Base-by-base conservation (phyloP, 1,140 invertebrate genomes). In the Leptinotarsa texana region DNA sequence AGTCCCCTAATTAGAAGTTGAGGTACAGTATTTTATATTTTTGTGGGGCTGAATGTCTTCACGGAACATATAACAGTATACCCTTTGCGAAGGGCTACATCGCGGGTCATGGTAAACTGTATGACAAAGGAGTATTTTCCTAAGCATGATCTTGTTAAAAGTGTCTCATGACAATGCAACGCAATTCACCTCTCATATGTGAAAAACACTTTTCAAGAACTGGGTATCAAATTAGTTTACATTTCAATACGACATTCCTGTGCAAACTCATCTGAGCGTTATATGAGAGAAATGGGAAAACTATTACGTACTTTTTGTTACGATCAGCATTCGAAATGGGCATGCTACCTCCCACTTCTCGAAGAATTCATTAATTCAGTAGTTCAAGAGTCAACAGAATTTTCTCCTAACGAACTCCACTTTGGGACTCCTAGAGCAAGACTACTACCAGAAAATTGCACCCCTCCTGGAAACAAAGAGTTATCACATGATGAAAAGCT, bases 351-450 rank as follows among this genome's bases (percentile, higher is more conserved):
- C 15, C 17, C 8, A 2, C n/a, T 49, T 2, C 61, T 70, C 49
- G 33, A 17, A 48, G 4, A 48, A 13, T 70, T 70, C 21, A 17
- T 70, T 17, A 61, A 70, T 70, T 51, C n/a, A 18, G 18, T 70
- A 18, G 13, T 70, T n/a, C 69, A 70, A 1, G 49, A 1, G n/a
- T 70, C 49, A 2, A 70, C 69, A 18, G 69, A 6, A 13, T 61
- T 13, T 70, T 4, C 0, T 70, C 69, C 69, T 21, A 61, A 15
- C 1, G 11, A 70, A 33, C 51, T 57, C n/a, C 3, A 51, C 4
- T n/a, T 51, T 3, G 49, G 49, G n/a, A n/a, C n/a, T 17, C 13
- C 13, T 15, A 3, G 13, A n/a, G 4, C 13, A 57, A 57, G n/a
- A 17, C 51, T 57, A 1, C 5, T 51, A 57, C 15, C 51, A 17